A percentile compares a stretch with the other conserved stretches of the same genome.
phyloP scores from a whole-genome alignment of 2,113 vertebrate genomes.

The Heterochromis multidens region DNA sequence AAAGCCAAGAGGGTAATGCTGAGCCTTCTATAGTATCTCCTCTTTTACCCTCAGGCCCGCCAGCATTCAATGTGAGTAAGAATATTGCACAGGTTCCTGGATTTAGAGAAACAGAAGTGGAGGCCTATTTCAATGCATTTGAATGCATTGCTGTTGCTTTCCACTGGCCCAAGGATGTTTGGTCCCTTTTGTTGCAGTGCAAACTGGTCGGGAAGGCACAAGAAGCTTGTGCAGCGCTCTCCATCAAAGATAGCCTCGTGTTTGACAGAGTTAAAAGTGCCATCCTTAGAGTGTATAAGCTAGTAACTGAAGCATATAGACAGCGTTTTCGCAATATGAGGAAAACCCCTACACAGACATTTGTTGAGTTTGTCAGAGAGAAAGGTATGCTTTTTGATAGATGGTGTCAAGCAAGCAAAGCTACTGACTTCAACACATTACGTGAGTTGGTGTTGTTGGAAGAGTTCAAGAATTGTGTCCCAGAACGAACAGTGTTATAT shows the following conservation, averaged over 20 bases:
- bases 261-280: not conserved
- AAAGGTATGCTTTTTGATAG: not conserved
- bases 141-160: no score
- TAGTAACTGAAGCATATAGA: not conserved
- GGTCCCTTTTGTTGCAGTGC: no score
- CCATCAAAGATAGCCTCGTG: no score
- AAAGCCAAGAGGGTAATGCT: rapidly evolving
- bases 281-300: not conserved
- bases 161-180: no score
- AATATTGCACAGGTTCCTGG: no score
- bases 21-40: rapidly evolving
- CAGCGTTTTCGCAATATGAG: not conserved
- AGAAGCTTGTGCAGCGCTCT: no score
- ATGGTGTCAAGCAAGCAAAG: not conserved
- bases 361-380: not conserved
- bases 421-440: rapidly evolving
- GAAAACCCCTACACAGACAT: not conserved
- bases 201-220: no score
- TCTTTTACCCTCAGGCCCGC: no score
- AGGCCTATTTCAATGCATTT: no score
- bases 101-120: no score
- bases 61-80: not conserved
- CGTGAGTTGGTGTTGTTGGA: not conserved
- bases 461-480: not conserved
- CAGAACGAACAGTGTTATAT: rapidly evolving